Base-by-base conservation (phyloP, 1,140 invertebrate genomes). In the Pseudoatta argentina region DNA sequence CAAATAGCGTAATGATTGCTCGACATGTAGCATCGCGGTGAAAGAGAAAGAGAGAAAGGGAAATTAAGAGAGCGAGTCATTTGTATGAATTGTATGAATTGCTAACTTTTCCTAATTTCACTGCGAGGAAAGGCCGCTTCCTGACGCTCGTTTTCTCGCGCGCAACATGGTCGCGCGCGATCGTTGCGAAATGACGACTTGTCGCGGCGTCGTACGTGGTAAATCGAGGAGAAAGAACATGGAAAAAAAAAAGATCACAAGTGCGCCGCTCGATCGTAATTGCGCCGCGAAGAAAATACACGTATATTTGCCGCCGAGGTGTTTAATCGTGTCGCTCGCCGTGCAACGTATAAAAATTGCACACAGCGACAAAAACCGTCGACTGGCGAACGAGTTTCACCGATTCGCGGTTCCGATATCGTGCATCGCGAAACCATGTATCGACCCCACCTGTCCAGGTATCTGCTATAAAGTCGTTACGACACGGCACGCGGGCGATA, bases 391-490 rank as follows among this genome's bases (percentile, higher is more conserved):
- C 72, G 82, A 64, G 72, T 85, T 77, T 53, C 59, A 77, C 48
- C 66, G 66, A 59, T 83, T 83, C 69, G 82, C 73, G 71, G 44
- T 72, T 86, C 85, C 76, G 34, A 88, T 89, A 21, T n/a, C 67
- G 6, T 44, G 18, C 44, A 67, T 8, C 71, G 51, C 71, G 71
- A 27, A n/a, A 69, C 8, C 59, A 16, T 34, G 39, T 63, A 75
- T 67, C 75, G 87, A 79, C 82, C 79, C 61, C 39, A 85, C 57
- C 87, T 76, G 67, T 79, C 72, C 83, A 44, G 76, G 86, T 89
- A 90, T 90, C 89, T 86, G 87, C 90, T 92, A 92, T 92, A 92
- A 89, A 93, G 90, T 92, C 89, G 91, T 93, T 92, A 90, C 85
- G 76, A 85, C 83, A 89, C 71, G 63, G 71, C 69, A 27, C 67